Conservation (phyloP, 2,888 invertebrate species). For the Resseliella maxima region DNA sequence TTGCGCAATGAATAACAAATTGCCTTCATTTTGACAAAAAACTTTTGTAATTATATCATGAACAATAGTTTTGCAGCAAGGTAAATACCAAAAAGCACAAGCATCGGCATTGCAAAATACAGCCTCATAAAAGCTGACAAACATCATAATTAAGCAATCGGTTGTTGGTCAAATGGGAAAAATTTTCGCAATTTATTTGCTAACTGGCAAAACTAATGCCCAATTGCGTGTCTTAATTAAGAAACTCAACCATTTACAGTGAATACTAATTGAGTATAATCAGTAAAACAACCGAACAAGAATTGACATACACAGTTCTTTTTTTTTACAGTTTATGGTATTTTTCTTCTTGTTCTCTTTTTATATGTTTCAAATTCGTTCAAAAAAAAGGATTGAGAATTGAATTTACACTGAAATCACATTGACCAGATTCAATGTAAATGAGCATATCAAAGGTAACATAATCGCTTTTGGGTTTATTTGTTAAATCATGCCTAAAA, state of each 20-base stretch:
- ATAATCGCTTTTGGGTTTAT: not conserved
- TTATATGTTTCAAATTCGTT: too few relatives aligned
- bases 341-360: too few relatives aligned
- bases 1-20: conserved; percentile 34
- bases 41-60: conserved; percentile 29
- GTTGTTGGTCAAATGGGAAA: conserved; percentile 5
- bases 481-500: conserved; percentile 28
- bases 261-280: not conserved
- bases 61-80: conserved; percentile 26
- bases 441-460: not conserved
- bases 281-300: not conserved
- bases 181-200: conserved; percentile 14
- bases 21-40: not conserved
- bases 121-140: not conserved
- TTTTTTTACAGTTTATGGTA: too few relatives aligned
- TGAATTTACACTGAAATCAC: too few relatives aligned
- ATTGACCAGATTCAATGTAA: not conserved
- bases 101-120: not conserved
- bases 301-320: too few relatives aligned
- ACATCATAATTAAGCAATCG: not conserved
- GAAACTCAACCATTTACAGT: not conserved
- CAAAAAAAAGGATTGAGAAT: too few relatives aligned
- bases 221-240: not conserved
- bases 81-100: not conserved
- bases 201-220: not conserved